Base-by-base conservation (phyloP, 2,113 vertebrate species). In the Condylura cristata region DNA sequence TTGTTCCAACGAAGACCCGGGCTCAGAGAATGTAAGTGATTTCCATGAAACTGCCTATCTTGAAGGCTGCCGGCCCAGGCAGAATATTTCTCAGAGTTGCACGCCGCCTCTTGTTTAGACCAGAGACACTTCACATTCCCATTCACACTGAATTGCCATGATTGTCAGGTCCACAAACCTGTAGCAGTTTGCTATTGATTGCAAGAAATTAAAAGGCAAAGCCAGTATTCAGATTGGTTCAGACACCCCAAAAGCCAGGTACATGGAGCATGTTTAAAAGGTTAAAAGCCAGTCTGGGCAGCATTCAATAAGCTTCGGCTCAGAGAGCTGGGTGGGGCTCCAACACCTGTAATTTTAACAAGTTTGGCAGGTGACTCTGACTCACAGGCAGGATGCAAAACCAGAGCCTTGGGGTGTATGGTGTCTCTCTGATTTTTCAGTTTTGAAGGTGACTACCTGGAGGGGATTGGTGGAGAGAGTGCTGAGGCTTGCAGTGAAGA, bases 391-490 rank as follows among this genome's bases (percentile, higher is more conserved):
- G 37, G 75, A 26, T 72, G 85, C 30, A 30, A 89, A 74, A 48
- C 6, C 34, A 22, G 53, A 26, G 61, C 66, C 85, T 76, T 37
- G 34, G 85, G 80, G 51, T 53, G 20, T 24, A 37, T 37, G 56
- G 26, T 82, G 46, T 26, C 56, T 17, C 14, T 58, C 44, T 87
- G 61, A 86, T 76, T 83, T 72, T 93, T 75, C 74, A 81, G 8
- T 70, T 53, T 93, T 26, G 51, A 39, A 61, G 56, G n/a, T 72
- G 61, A 68, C 70, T 88, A 70, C 80, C 87, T 94, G 34, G 74
- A 89, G 28, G 24, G 51, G 60, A 8, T n/a, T 63, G 66, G 60
- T 22, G 30, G 48, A 39, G 32, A 30, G 22, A 51, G 8, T 7
- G 5, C 63, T 58, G 41, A 74, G 61, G 63, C 66, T 65, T 65